Evolutionary conservation across 2,113 vertebrate genomes (phyloP), one percentile per base, ranked within the genome.

Genomic region (Lampris incognitus): DNA sequence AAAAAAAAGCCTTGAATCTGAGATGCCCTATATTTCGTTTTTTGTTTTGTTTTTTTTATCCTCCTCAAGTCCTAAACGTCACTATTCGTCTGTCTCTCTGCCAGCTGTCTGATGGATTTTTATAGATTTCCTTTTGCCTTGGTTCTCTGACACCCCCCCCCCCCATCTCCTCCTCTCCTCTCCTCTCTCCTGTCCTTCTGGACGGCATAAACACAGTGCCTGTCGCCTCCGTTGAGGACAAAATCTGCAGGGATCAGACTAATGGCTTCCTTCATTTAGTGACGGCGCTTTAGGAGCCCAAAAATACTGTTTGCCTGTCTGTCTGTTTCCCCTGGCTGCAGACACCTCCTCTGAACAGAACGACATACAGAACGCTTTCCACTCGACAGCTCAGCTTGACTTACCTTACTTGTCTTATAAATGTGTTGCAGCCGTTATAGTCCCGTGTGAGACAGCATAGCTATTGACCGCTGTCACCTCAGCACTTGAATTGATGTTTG

Each of bases 61-160:
- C n/a, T 52, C 55, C 40, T 44, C 42, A 50, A 54, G 38, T 49
- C 3, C 3, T 13, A 4, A 52, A 37, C 36, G 37, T 57, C 55
- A 37, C n/a, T 7, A 4, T 37, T 55, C 40, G 44, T 55, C 70
- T 61, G 38, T 36, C 38, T 75, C 9, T 1, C 66, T 66, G 11
- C 40, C 36, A 61, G 76, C 51, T 61, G 40, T 52, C 41, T 37
- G 71, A 67, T 75, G 36, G 10, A 58, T 80, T 73, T 83, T 69
- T 76, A 86, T 84, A 46, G 80, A 83, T 88, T 74, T 85, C 70
- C 59, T 74, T 40, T 51, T 69, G 24, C 24, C 24, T 24, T 24
- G 24, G 24, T 24, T 24, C 24, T 24, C 24, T 24, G 24, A 24
- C 72, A 81, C 73, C 9, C 13, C 58, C 69, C 7, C 48, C 49